Evolutionary conservation across 2,888 invertebrate genomes (phyloP).

Genomic region (Polydesmus complanatus): DNA sequence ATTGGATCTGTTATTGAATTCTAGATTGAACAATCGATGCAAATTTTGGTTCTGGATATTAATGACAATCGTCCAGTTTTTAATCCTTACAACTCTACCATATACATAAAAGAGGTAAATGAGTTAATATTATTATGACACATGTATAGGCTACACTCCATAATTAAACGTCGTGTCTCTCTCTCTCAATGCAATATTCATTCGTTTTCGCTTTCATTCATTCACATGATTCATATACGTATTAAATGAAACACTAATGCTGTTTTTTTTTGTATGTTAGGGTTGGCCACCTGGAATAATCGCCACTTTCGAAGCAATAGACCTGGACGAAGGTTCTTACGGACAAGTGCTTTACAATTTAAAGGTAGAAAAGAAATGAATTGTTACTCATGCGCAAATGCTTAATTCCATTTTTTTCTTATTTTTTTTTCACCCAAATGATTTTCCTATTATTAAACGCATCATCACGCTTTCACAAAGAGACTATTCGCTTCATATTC

Average conservation of each 20-base stretch:
- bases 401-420: neutral
- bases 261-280: neutral
- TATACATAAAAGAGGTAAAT: constrained; percentile 52
- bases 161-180: too few species aligned
- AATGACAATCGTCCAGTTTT: constrained; percentile 82
- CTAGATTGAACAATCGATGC: constrained; percentile 67
- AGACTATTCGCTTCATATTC: too few species aligned
- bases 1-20: too few species aligned
- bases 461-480: too few species aligned
- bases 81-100: constrained; percentile 66
- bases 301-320: constrained; percentile 69
- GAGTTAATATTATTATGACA: neutral
- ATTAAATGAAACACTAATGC: neutral
- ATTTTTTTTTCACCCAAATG: neutral
- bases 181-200: too few species aligned
- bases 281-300: constrained; percentile 30
- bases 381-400: too few species aligned
- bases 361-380: constrained; percentile 37
- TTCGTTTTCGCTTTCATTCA: neutral
- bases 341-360: constrained; percentile 80
- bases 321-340: constrained; percentile 79
- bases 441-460: neutral
- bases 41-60: constrained; percentile 76
- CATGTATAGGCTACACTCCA: too few species aligned
- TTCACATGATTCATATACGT: neutral